Base-by-base conservation (phyloP, 2,113 vertebrate species). In the Hucho hucho region DNA sequence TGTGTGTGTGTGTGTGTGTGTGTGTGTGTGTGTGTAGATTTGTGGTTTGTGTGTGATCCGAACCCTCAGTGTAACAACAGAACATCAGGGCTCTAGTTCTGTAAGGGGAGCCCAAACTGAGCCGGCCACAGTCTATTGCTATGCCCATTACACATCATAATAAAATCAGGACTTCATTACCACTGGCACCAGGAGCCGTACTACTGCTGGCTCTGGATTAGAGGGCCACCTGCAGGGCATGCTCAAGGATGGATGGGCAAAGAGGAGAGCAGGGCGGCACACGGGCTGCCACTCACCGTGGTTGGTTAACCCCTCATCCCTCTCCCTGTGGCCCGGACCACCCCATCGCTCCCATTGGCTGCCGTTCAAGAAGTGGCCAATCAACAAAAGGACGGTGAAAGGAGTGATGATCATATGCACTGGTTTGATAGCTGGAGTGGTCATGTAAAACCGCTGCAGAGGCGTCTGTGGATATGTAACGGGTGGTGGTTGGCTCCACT, bases 81-180 rank as follows among this genome's bases (percentile, higher is more conserved):
- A 11, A 61, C 67, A 64, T 24, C 25, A 64, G 13, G 11, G 63
- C 16, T 61, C 20, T 61, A 18, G 58, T 61, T 61, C 5, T 61
- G 58, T 61, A 61, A 61, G 58, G 58, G 58, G 58, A 61, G 58
- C 18, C 58, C 58, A 20, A 16, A 9, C 69, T 20, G 13, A 53
- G 24, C 16, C 16, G 2, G 49, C 25, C 43, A 53, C 67, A 6
- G 81, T 73, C 80, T 77, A 76, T 64, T 72, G 81, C 77, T 85
- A 77, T 80, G 83, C 85, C 84, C 81, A 86, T 90, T 88, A 86
- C 84, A 83, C 84, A 83, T 81, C 77, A 79, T 86, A 89, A 89
- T 89, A 74, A 90, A 87, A 88, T 87, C 80, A 87, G 86, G 83
- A 63, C 84, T 58, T 72, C 75, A 83, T 82, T 86, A 87, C 82